Percentiles rank a stretch among this genome's conserved stretches.
These are phyloP conservation scores for Trissolcus japonicus DNA, from an alignment of 2,888 invertebrate species.

Conservation along the genomic window DNA sequence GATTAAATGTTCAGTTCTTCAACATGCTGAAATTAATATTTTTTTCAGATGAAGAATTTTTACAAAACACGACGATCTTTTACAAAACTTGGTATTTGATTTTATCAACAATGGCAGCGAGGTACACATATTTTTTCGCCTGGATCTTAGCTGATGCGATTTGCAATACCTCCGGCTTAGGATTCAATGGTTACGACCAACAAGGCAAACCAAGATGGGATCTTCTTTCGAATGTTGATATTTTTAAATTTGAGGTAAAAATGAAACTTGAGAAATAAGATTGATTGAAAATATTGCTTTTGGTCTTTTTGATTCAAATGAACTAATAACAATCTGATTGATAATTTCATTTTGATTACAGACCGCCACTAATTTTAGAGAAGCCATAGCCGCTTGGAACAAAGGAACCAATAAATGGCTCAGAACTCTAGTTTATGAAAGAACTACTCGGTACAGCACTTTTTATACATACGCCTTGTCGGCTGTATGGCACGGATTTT, in stretches of 20 bases:
- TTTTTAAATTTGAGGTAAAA: constrained; percentile 89
- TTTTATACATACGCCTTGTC: constrained; percentile 90
- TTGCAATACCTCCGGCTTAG: constrained; percentile 95
- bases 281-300: constrained; percentile 1
- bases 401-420: constrained; percentile 96
- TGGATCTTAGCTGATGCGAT: constrained; percentile 97
- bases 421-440: constrained; percentile 91
- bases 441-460: constrained; percentile 85
- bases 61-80: constrained; percentile 79
- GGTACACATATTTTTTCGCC: constrained; percentile 97
- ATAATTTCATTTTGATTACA: constrained; percentile 72
- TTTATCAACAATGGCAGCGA: constrained; percentile 85
- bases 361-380: constrained; percentile 90
- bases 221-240: constrained; percentile 93
- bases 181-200: constrained; percentile 88
- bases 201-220: constrained; percentile 92
- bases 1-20: neutral
- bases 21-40: constrained; percentile 13
- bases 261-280: neutral
- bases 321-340: too few relatives aligned
- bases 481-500: constrained; percentile 97
- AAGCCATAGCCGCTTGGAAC: constrained; percentile 95
- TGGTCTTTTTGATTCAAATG: constrained; percentile 31
- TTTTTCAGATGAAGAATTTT: constrained; percentile 80
- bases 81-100: constrained; percentile 86